Evolutionary conservation across 2,797 vertebrate genomes (phyloP).

Genomic region (Cryptoprocta ferox): DNA sequence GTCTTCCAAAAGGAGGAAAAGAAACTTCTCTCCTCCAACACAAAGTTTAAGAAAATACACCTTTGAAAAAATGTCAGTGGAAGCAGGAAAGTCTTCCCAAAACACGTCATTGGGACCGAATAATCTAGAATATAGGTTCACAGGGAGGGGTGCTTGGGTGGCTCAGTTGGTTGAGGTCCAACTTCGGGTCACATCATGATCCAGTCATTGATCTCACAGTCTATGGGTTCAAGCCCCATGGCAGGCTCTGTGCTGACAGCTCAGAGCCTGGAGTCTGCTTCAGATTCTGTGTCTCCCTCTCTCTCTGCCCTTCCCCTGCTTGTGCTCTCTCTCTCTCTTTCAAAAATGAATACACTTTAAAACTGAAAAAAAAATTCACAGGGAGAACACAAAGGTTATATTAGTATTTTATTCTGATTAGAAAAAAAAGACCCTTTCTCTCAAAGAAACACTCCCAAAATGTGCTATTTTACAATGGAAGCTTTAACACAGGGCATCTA

Average conservation of each 20-base stretch:
- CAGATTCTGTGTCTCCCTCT: too few species aligned
- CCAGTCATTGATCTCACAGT: too few species aligned
- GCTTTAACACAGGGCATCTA: neutral
- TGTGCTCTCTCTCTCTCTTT: too few species aligned
- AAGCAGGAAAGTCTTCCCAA: neutral
- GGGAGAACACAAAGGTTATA: neutral
- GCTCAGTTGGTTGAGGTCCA: too few species aligned
- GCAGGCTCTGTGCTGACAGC: too few species aligned
- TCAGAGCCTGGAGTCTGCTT: too few species aligned
- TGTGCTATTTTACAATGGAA: neutral
- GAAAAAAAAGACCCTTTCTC: neutral
- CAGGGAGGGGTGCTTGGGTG: neutral
- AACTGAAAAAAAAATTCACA: neutral
- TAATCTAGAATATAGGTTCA: slow-evolving; percentile 32
- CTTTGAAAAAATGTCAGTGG: neutral
- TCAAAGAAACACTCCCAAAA: neutral
- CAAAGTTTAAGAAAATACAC: slow-evolving; percentile 25
- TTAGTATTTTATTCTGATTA: slow-evolving; percentile 10
- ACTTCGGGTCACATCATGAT: too few species aligned
- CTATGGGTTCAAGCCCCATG: rapidly evolving
- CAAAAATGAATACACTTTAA: too few species aligned
- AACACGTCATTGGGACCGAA: neutral
- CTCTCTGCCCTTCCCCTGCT: too few species aligned
- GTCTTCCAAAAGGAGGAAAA: slow-evolving; percentile 26
- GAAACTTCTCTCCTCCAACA: neutral